Conservation (phyloP, 2,113 vertebrate species). For the Ptyas mucosa region DNA sequence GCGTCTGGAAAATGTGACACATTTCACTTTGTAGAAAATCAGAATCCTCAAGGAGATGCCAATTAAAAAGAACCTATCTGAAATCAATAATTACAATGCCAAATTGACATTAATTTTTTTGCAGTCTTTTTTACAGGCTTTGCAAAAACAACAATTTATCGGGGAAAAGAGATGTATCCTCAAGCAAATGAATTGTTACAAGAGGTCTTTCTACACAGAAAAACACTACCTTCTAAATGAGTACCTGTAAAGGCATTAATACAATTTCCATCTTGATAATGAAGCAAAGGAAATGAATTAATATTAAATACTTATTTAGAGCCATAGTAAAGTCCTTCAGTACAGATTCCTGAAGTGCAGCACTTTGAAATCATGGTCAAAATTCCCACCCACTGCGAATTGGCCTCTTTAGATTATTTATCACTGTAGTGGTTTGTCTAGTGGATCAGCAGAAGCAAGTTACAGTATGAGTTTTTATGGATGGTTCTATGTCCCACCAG, state of each 20-base stretch:
- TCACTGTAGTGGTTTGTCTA: background rate
- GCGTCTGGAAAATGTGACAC: constrained; percentile 37
- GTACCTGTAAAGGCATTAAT: background rate
- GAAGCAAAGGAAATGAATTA: background rate
- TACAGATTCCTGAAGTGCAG: background rate
- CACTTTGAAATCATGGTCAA: background rate
- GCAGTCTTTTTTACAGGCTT: constrained; percentile 38
- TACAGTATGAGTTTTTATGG: background rate
- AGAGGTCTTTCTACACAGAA: background rate
- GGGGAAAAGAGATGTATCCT: background rate
- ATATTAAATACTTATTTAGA: background rate
- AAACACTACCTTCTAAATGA: background rate
- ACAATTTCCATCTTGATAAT: background rate
- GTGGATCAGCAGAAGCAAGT: background rate
- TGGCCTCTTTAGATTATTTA: background rate
- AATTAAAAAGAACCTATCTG: constrained; percentile 56
- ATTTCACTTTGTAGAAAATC: constrained; percentile 46
- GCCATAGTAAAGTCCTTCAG: background rate
- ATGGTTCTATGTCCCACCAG: background rate
- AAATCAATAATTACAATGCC: constrained; percentile 56
- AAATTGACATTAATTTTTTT: constrained; percentile 46
- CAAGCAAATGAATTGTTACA: background rate
- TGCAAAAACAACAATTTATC: background rate
- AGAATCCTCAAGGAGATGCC: constrained; percentile 50
- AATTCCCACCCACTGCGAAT: background rate